Percentiles rank a stretch among this genome's conserved stretches.
phyloP scores from a whole-genome alignment of 2,888 invertebrate genomes.

The Chymomyza procnemis region DNA sequence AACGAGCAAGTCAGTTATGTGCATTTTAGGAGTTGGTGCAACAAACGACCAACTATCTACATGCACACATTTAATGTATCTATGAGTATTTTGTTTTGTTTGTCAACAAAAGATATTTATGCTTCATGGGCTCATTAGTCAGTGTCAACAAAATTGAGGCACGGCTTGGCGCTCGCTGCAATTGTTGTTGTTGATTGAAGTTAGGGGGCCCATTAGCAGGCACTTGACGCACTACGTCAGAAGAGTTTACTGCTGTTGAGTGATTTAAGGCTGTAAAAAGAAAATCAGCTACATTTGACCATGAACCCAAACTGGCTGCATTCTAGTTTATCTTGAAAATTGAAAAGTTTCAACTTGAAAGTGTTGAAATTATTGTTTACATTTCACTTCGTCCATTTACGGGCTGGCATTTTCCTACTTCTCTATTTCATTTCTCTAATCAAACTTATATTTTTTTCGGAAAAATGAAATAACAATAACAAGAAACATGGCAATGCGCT shows the following conservation, averaged over 20 bases:
- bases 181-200: constrained; percentile 11
- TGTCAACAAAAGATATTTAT: constrained; percentile 47
- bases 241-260: constrained; percentile 35
- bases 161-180: constrained; percentile 4
- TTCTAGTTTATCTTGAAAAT: neutral
- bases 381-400: constrained; percentile 28
- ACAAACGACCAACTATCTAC: neutral
- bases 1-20: neutral
- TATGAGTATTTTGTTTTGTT: constrained; percentile 38
- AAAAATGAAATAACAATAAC: constrained; percentile 14
- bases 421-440: neutral
- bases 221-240: constrained; percentile 16
- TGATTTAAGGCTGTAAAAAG: constrained; percentile 51
- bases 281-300: constrained; percentile 51
- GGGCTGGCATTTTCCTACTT: constrained; percentile 1
- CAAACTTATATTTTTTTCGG: constrained; percentile 9
- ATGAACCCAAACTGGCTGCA: constrained; percentile 21
- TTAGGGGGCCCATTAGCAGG: neutral
- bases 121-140: constrained; percentile 43
- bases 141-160: constrained; percentile 39
- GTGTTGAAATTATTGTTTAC: constrained; percentile 60
- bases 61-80: neutral
- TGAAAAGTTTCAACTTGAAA: constrained; percentile 27
- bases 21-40: neutral
- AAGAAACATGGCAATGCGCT: neutral